Evolutionary conservation across 2,888 invertebrate species (phyloP).

Genomic region (Tenthredo amoena): DNA sequence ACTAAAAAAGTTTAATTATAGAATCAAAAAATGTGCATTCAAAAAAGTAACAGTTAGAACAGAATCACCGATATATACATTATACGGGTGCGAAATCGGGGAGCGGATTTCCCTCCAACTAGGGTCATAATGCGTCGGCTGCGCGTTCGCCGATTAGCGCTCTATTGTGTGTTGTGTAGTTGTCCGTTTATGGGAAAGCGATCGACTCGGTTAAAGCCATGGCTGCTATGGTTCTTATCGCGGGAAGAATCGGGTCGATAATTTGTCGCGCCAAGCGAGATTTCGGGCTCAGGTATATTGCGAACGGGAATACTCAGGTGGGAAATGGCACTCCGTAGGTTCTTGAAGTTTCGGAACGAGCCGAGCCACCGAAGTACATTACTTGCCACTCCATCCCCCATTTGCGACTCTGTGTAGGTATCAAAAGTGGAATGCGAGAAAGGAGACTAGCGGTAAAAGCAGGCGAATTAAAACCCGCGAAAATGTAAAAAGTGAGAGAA

Average conservation of each 20-base stretch:
- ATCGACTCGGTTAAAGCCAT: neutral
- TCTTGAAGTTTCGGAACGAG: neutral
- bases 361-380: neutral
- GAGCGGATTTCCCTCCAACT: constrained; percentile 9
- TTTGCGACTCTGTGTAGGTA: neutral
- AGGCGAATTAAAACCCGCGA: neutral
- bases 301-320: neutral
- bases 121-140: neutral
- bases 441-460: neutral
- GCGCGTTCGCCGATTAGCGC: constrained; percentile 18
- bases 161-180: constrained; percentile 20
- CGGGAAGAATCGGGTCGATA: constrained; percentile 31
- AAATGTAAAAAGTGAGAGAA: neutral
- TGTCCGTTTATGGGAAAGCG: constrained; percentile 7
- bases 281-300: neutral
- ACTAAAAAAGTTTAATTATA: too few species aligned
- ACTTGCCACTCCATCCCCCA: constrained; percentile 23
- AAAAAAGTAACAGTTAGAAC: too few species aligned
- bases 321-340: neutral
- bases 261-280: neutral
- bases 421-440: neutral
- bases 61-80: too few species aligned
- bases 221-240: constrained; percentile 31
- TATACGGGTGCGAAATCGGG: too few species aligned
- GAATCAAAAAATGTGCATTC: too few species aligned